Base-by-base conservation (phyloP, 2,113 vertebrate genomes). In the Vanacampus margaritifer region DNA sequence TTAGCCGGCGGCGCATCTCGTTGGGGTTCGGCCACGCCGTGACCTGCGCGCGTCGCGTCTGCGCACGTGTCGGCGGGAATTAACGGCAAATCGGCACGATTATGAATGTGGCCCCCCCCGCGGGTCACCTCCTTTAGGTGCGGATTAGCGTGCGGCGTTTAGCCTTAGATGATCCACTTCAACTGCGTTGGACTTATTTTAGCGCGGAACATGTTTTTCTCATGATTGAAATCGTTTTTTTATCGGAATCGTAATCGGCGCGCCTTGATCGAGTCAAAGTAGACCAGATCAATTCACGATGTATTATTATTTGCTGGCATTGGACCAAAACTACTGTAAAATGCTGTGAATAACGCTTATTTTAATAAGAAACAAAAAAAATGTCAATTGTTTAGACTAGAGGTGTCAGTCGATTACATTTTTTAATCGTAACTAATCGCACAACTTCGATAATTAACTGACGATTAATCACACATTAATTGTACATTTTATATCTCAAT, bases 41-140 rank as follows among this genome's bases (percentile, higher is more conserved):
- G 26, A 57, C 26, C 26, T 17, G 61, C 39, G 26, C 11, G 23
- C 59, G 66, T 67, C 66, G 45, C 63, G 36, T 62, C 64, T 7
- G 54, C 28, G 69, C 76, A 80, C 60, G 59, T 80, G 71, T 62
- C 58, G 66, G 48, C 63, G 71, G 79, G 69, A 83, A 84, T 86
- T 83, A 83, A 81, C 66, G 41, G 64, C 61, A 83, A 81, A 88
- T 75, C 76, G 84, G 83, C 79, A 85, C 12, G 79, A 79, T 83
- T 86, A 84, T 71, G 63, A 84, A 65, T 86, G 84, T 79, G 74
- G 73, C 77, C 86, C 73, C 51, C 26, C 74, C 48, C 14, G 26
- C 6, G 54, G 79, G 80, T 84, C 73, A 68, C 72, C 70, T 82
- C 83, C 61, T 80, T 83, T 81, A 69, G 81, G 68, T 73, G 76